These are phyloP conservation scores for Malurus cyaneus DNA, from an alignment of 2,113 vertebrate genomes.

Conservation along the genomic window DNA sequence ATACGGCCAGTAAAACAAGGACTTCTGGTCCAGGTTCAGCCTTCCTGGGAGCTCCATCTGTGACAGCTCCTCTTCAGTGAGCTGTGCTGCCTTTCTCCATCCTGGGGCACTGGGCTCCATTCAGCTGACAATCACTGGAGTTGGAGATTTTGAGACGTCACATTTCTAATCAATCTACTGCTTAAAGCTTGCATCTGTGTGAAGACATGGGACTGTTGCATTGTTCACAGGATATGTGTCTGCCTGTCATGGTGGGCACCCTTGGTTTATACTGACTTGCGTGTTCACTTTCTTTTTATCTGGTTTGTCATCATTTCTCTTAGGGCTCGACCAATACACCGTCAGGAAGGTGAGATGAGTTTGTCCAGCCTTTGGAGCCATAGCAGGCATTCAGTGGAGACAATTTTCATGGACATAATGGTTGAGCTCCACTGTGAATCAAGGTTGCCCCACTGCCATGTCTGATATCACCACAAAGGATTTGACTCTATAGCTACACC, in stretches of 20 bases:
- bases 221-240: neutral
- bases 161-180: neutral
- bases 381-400: neutral
- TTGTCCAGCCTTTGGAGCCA: neutral
- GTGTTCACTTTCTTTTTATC: neutral
- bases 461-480: neutral
- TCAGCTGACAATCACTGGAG: neutral
- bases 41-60: rapidly evolving
- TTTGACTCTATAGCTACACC: neutral
- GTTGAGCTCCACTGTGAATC: neutral
- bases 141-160: neutral
- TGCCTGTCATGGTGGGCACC: neutral
- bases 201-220: neutral
- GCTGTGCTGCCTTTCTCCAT: neutral
- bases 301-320: neutral
- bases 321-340: neutral
- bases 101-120: neutral
- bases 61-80: neutral
- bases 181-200: too few species aligned
- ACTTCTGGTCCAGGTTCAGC: neutral
- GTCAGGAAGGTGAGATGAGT: neutral
- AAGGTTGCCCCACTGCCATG: rapidly evolving
- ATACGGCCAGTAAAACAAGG: rapidly evolving
- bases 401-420: neutral
- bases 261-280: neutral